Evolutionary conservation across 2,797 vertebrate species (phyloP), one percentile per base, ranked within the genome.

Genomic region (Notoglanidium macrostoma): DNA sequence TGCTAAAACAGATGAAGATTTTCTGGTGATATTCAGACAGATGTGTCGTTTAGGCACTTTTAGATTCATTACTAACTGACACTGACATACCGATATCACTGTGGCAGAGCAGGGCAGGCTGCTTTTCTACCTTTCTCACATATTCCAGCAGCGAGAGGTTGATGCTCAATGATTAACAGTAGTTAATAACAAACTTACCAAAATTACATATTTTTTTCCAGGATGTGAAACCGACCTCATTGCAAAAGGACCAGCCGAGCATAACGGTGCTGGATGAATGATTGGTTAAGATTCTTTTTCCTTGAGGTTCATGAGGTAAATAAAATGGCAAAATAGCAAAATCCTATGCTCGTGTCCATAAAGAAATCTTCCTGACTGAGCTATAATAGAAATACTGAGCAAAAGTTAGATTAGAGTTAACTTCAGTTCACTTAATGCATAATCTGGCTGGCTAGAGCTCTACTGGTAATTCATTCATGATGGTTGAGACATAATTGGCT

Each of bases 121-220:
- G 44, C 49, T 80, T 68, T 11, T 83, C 86, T 74, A 89, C 88
- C 84, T 88, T 87, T 89, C 86, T 88, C 87, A 88, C 83, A 89
- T 83, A 90, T 89, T 86, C 82, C 46, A 35, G 65, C 54, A 68
- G 68, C 26, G 49, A 86, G 59, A 35, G 32, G 57, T 85, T 77
- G 79, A 59, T 87, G 88, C 83, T 89, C 84, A 91, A 89, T 85
- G 78, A 96, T 96, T 96, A 96, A 96, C 95, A 85, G 91, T 92
- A 95, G 95, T 96, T 95, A 95, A 96, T 94, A 95, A 94, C 94
- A 96, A 94, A 89, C 88, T 86, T 84, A 90, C 87, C 88, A 89
- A 94, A 94, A 94, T 91, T 92, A 94, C 87, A 91, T 89, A 87
- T 91, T 91, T 95, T 94, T 92, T 93, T 95, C 94, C 93, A 94